Conservation (phyloP, 2,797 vertebrate species). For the Halcyon chelicuti region DNA sequence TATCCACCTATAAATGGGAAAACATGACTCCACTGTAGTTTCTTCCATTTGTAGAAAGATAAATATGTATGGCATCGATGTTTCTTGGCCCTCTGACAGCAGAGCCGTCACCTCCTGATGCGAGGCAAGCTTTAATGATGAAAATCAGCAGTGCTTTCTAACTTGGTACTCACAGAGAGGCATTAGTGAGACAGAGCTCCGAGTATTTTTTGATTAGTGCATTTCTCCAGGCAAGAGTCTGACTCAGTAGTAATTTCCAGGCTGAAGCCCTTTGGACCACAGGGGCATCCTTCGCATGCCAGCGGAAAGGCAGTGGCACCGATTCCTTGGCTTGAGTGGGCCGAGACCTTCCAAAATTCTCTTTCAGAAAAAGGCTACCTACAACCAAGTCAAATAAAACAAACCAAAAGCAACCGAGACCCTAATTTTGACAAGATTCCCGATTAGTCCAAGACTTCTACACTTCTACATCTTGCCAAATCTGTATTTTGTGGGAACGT, state of each 20-base stretch:
- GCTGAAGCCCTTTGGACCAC: background rate
- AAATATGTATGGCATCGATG: background rate
- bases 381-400: background rate
- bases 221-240: slow-evolving; percentile 7
- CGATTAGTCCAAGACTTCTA: background rate
- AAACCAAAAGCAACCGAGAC: accelerated
- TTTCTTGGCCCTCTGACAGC: slow-evolving; percentile 1
- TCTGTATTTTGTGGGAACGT: background rate
- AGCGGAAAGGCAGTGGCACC: background rate
- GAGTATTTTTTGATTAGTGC: slow-evolving; percentile 19
- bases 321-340: background rate
- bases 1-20: background rate
- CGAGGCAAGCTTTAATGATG: background rate
- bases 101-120: slow-evolving; percentile 24
- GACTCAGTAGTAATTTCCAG: slow-evolving; percentile 37
- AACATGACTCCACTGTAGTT: slow-evolving; percentile 24
- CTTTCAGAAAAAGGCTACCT: background rate
- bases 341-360: background rate
- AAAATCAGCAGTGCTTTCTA: slow-evolving; percentile 27
- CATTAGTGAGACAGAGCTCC: slow-evolving; percentile 6
- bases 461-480: background rate
- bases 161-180: background rate
- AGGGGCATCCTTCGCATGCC: background rate
- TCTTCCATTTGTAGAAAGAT: slow-evolving; percentile 21
- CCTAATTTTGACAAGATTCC: background rate